Evolutionary conservation across 2,113 vertebrate species (phyloP), one percentile per base, ranked within the genome.

Genomic region (Chlorodrepanis virens): DNA sequence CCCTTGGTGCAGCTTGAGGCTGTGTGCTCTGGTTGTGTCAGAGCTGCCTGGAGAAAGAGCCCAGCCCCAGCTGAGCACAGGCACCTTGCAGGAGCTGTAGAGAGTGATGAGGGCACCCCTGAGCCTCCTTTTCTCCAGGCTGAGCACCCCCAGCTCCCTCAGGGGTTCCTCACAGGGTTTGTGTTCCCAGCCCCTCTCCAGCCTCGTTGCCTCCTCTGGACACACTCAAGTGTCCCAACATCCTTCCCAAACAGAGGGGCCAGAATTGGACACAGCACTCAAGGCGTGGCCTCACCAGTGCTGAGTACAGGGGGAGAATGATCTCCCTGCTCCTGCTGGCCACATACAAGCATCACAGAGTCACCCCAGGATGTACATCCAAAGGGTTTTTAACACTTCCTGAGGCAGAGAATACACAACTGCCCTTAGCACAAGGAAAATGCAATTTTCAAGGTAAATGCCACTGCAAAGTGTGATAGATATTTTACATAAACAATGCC

Each of bases 181-280:
- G 33, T 57, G 33, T 24, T 16, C 56, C 56, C 4, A 57, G 33
- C 14, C 56, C 22, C 22, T n/a, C 56, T 7, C 56, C 56, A 57
- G 14, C 33, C 22, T 35, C 1, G 3, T 11, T 35, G 33, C 14
- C 33, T 15, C 9, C 56, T 23, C 56, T 24, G 33, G 56, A 56
- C 7, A 10, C 4, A 14, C 14, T 57, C 56, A 7, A 57, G 7
- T 3, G 35, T 37, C 57, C 35, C n/a, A 16, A 25, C 0, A 6
- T 17, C 23, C 57, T 17, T 24, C 57, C n/a, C 23, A 59, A 59
- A 59, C 15, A 25, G 57, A 37, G 23, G n/a, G 14, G 0, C n/a
- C 56, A 35, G 57, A 25, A 11, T 14, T 25, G n/a, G 57, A 17
- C 57, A 37, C n/a, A 59, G n/a, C 23, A 25, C n/a, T 35, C 5